Evolutionary conservation across 2,113 vertebrate genomes (phyloP).

Genomic region (Scatophagus argus): DNA sequence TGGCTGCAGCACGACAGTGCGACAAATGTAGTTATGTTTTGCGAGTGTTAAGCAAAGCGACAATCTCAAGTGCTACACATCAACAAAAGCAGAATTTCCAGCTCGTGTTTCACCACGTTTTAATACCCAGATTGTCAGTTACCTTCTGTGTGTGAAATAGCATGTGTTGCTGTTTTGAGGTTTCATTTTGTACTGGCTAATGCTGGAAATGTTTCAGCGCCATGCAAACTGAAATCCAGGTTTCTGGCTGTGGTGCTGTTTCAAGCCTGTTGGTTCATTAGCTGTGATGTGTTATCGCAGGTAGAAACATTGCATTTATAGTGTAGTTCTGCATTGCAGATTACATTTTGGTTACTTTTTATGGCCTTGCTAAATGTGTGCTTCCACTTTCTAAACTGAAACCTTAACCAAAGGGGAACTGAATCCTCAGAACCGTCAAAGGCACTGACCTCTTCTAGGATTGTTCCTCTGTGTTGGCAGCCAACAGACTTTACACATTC

Average conservation of each 20-base stretch:
- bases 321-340: conserved; percentile 14
- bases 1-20: too few species aligned
- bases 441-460: conserved; percentile 37
- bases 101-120: background rate
- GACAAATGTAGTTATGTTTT: too few species aligned
- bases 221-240: conserved; percentile 55
- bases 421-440: conserved; percentile 42
- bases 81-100: background rate
- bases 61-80: background rate
- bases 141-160: conserved; percentile 34
- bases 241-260: conserved; percentile 39
- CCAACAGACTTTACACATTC: conserved; percentile 72
- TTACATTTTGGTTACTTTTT: conserved; percentile 34
- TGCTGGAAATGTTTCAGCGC: conserved; percentile 32
- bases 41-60: background rate
- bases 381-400: conserved; percentile 37
- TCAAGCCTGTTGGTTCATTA: conserved; percentile 17
- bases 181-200: conserved; percentile 54
- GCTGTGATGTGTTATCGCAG: conserved; percentile 9
- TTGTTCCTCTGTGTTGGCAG: conserved; percentile 71
- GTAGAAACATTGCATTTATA: conserved; percentile 12
- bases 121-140: background rate
- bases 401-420: conserved; percentile 28
- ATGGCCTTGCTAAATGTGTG: conserved; percentile 39
- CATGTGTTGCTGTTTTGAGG: conserved; percentile 41